Evolutionary conservation across 2,113 vertebrate genomes (phyloP).

Genomic region (Raja brachyura): DNA sequence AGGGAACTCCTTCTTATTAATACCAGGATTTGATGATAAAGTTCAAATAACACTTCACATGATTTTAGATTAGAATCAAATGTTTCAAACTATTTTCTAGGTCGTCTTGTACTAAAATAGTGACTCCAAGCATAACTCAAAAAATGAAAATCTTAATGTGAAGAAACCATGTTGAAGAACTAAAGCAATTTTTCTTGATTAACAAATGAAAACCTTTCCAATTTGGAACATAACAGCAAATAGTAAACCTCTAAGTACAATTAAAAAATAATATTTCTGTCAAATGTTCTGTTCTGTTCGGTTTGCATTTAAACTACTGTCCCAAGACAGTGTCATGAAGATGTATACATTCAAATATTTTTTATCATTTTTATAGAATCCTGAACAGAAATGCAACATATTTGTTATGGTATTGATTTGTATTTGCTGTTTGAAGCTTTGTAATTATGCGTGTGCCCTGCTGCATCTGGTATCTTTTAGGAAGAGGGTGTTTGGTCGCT

Average conservation of each 20-base stretch:
- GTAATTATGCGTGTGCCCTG: conserved; percentile 22
- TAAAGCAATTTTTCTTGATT: background rate
- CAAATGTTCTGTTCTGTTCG: background rate
- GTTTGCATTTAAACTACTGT: background rate
- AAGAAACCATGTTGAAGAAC: background rate
- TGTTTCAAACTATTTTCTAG: background rate
- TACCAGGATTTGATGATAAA: conserved; percentile 7
- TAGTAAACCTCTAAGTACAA: background rate
- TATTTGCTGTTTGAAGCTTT: background rate
- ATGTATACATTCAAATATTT: background rate
- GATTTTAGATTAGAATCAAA: background rate
- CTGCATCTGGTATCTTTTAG: conserved; percentile 41
- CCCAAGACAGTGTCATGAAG: background rate
- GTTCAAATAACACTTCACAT: background rate
- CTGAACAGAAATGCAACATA: background rate
- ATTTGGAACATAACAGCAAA: background rate
- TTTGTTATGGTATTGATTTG: background rate
- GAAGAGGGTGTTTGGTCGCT: conserved; percentile 39
- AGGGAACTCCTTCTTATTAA: background rate
- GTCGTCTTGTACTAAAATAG: background rate
- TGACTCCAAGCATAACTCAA: background rate
- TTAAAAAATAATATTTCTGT: background rate
- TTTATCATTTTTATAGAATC: background rate
- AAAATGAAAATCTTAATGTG: background rate
- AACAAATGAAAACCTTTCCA: background rate